A percentile compares a stretch with the other conserved stretches of the same genome.
These are phyloP conservation scores for Abscondita cerata DNA, from an alignment of 2,888 invertebrate species.

Conservation along the genomic window DNA sequence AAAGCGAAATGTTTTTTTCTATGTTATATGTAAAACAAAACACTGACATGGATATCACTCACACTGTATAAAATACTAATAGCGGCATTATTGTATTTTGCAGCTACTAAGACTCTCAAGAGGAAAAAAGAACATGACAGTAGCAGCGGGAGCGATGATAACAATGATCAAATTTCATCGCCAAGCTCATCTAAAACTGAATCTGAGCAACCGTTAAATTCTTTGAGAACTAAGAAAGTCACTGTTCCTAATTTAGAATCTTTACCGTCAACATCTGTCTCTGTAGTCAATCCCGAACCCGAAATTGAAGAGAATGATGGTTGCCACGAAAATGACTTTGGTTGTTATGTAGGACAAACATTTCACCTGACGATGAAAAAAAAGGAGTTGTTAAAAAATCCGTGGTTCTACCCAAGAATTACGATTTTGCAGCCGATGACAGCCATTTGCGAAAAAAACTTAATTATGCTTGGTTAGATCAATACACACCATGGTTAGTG, in stretches of 20 bases:
- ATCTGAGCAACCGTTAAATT: neutral
- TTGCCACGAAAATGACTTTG: neutral
- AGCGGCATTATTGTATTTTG: no score
- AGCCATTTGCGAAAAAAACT: neutral
- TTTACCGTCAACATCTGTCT: no score
- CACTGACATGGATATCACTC: no score
- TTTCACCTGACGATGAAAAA: neutral
- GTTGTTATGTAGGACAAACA: neutral
- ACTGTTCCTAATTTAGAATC: no score
- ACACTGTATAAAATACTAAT: no score
- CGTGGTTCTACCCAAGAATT: neutral
- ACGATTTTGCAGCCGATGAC: neutral
- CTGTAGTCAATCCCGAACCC: neutral
- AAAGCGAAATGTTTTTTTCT: no score
- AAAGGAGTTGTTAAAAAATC: neutral
- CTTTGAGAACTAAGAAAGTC: no score
- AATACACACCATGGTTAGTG: conserved; percentile 36
- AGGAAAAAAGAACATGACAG: neutral
- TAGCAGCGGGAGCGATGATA: neutral
- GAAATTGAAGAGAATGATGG: neutral
- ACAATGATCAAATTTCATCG: no score
- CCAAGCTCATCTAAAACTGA: neutral
- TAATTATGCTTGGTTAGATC: neutral
- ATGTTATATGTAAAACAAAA: no score
- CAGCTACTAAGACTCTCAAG: neutral